phyloP scores from a whole-genome alignment of 2,888 invertebrate species.

The Ariolimax columbianus region DNA sequence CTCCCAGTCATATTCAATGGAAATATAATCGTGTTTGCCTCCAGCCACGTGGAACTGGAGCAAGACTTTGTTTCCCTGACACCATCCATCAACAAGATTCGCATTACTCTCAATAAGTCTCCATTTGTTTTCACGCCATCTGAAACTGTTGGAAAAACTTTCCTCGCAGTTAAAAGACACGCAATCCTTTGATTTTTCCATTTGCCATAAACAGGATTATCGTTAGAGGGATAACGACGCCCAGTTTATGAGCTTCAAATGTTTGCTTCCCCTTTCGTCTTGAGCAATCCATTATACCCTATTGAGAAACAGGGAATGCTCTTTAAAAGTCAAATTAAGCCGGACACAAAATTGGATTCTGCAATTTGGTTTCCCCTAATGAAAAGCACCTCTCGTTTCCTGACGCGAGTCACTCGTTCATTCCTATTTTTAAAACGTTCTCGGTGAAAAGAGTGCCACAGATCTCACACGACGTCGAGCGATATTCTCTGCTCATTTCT shows the following conservation, averaged over 20 bases:
- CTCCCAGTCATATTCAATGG: conserved; percentile 29
- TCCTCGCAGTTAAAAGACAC: conserved; percentile 44
- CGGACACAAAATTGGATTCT: conserved; percentile 58
- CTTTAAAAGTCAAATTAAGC: conserved; percentile 57
- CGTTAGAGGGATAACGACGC: conserved; percentile 41
- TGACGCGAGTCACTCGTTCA: conserved; percentile 48
- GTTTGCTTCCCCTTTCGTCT: conserved; percentile 46
- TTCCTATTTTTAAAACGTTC: conserved; percentile 48
- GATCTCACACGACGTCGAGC: conserved; percentile 39
- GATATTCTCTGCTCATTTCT: conserved; percentile 48
- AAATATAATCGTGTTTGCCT: conserved; percentile 36
- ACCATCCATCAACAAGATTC: conserved; percentile 43
- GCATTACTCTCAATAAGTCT: conserved; percentile 46
- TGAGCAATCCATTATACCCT: conserved; percentile 51
- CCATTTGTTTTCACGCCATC: conserved; percentile 35
- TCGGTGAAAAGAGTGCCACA: conserved; percentile 23
- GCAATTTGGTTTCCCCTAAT: conserved; percentile 55
- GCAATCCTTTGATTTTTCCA: conserved; percentile 43
- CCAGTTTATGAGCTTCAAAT: conserved; percentile 46
- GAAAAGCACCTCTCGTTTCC: conserved; percentile 52
- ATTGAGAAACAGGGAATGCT: conserved; percentile 54
- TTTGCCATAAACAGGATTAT: conserved; percentile 54
- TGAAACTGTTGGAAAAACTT: conserved; percentile 24
- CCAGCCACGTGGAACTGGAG: conserved; percentile 28
- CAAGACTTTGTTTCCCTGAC: conserved; percentile 38